phyloP scores from a whole-genome alignment of 2,113 vertebrate species.

The Petroica traversi region DNA sequence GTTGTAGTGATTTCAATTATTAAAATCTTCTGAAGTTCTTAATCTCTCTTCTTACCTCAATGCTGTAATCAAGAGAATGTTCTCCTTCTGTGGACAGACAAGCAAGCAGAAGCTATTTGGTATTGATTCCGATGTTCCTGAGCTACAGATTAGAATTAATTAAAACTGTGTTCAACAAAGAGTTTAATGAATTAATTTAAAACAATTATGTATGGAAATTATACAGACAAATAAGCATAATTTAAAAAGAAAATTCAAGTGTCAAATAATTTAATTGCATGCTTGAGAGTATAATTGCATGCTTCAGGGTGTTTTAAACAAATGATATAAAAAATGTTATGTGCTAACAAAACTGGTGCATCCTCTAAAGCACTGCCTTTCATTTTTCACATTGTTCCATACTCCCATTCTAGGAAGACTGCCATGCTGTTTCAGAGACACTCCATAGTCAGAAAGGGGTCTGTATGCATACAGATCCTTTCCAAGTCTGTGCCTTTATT shows the following conservation, averaged over 20 bases:
- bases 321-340: background rate
- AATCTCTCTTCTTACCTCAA: background rate
- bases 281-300: background rate
- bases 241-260: slow-evolving; percentile 7
- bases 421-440: background rate
- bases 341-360: background rate
- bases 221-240: background rate
- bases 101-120: background rate
- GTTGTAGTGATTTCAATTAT: background rate
- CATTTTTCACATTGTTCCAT: background rate
- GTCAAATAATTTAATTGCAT: slow-evolving; percentile 23
- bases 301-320: slow-evolving; percentile 4
- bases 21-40: background rate
- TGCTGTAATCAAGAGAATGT: background rate
- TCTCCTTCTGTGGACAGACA: background rate
- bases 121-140: background rate
- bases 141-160: background rate
- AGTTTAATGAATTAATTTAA: slow-evolving; percentile 9
- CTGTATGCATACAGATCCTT: background rate
- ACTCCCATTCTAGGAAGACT: background rate
- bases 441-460: background rate
- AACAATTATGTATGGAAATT: slow-evolving; percentile 15
- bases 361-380: background rate
- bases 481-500: background rate
- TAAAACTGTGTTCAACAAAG: background rate